phyloP scores from a whole-genome alignment of 92 coral and sea anemone species.

The Paragorgia papillata region DNA sequence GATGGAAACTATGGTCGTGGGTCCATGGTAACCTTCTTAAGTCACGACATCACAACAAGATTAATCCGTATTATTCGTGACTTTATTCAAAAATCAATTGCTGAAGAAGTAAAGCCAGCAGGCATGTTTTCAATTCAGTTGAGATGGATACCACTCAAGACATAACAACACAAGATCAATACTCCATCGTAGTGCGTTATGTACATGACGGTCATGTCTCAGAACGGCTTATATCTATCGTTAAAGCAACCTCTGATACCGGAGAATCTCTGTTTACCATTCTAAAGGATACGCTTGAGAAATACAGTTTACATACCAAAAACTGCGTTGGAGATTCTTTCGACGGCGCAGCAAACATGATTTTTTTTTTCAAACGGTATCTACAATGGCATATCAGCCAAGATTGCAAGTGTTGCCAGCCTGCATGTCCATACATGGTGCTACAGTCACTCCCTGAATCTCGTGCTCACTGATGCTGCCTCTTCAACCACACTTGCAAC shows the following conservation, averaged over 20 bases:
- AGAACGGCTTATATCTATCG: conserved; percentile 22
- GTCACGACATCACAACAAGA: conserved; percentile 38
- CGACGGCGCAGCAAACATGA: conserved; percentile 28
- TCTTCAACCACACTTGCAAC: conserved; percentile 24
- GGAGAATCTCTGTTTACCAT: conserved; percentile 10
- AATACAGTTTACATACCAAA: conserved; percentile 9
- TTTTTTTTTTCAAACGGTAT: conserved; percentile 11
- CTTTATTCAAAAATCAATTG: no score
- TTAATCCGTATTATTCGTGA: conserved; percentile 12
- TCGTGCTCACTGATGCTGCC: conserved; percentile 41
- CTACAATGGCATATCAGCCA: no score
- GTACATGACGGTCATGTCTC: conserved; percentile 3
- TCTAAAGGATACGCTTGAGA: conserved; percentile 13
- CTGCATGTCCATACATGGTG: no score
- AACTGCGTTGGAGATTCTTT: no score
- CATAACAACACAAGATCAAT: conserved; percentile 23
- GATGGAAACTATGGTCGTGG: conserved; percentile 33
- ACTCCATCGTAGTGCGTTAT: conserved; percentile 31
- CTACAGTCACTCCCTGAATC: no score
- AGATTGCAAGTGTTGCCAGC: no score
- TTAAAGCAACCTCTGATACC: conserved; percentile 13
- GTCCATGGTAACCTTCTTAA: no score
- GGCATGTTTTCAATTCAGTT: conserved; percentile 5
- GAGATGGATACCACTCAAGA: conserved; percentile 38
- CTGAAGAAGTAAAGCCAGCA: no score